Conservation (phyloP, 2,797 vertebrate genomes). For the Furcifer pardalis region DNA sequence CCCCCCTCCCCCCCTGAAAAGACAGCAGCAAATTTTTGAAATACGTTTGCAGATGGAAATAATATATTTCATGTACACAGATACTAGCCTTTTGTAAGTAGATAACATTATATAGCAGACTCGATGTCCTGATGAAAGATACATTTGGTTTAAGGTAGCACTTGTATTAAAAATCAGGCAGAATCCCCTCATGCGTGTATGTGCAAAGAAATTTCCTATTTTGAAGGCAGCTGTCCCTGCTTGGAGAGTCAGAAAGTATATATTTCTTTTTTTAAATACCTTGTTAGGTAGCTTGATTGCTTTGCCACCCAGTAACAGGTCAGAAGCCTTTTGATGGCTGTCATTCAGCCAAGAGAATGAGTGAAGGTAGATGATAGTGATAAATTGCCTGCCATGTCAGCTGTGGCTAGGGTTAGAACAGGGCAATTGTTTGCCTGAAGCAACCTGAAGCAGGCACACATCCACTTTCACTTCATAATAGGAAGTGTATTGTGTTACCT, state of each 20-base stretch:
- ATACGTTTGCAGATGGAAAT: not conserved
- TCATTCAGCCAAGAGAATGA: slow-evolving; percentile 57
- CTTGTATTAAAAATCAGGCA: fast-evolving
- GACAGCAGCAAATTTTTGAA: not conserved
- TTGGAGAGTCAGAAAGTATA: slow-evolving; percentile 49
- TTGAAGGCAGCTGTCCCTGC: not conserved
- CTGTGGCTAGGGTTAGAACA: slow-evolving; percentile 62
- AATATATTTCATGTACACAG: not conserved
- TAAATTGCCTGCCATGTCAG: slow-evolving; percentile 67
- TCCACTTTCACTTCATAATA: slow-evolving; percentile 28
- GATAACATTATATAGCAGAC: slow-evolving; percentile 35
- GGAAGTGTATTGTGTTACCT: slow-evolving; percentile 44
- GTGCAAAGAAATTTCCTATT: not conserved
- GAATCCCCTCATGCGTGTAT: slow-evolving; percentile 20
- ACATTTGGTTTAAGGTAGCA: not conserved
- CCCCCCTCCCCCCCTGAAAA: not conserved
- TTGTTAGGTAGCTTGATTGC: slow-evolving; percentile 64
- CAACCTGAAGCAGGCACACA: slow-evolving; percentile 23
- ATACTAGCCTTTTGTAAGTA: not conserved
- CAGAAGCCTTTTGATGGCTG: slow-evolving; percentile 60
- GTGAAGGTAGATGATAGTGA: slow-evolving; percentile 64
- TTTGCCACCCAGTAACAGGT: slow-evolving; percentile 50
- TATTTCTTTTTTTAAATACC: slow-evolving; percentile 43
- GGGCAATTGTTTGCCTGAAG: slow-evolving; percentile 63
- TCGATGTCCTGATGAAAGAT: slow-evolving; percentile 21